phyloP scores from a whole-genome alignment of 1,140 invertebrate species.

The Drosophila yakuba region DNA sequence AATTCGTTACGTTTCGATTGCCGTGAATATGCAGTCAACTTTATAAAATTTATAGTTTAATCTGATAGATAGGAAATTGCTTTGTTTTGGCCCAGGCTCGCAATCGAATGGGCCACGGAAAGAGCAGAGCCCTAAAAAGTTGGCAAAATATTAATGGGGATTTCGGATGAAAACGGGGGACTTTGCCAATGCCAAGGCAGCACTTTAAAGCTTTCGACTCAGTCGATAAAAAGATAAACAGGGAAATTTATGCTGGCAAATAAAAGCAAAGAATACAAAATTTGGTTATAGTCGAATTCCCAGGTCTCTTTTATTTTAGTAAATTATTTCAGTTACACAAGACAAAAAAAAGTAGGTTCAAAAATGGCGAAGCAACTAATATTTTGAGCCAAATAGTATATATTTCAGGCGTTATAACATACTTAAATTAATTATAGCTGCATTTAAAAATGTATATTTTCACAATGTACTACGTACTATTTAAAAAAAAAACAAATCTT shows the following conservation, averaged over 20 bases:
- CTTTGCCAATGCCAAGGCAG: constrained; percentile 34
- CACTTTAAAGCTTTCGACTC: constrained; percentile 62
- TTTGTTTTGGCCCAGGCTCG: constrained; percentile 63
- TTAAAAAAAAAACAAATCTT: too few relatives aligned
- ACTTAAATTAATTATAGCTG: too few relatives aligned
- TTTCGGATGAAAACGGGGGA: background rate
- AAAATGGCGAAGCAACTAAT: too few relatives aligned
- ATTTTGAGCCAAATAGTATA: too few relatives aligned
- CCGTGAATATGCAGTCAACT: constrained; percentile 81
- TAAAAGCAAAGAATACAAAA: background rate
- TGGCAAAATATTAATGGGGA: constrained; percentile 50
- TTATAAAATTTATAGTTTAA: constrained; percentile 83
- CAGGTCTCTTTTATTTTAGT: background rate
- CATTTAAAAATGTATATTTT: too few relatives aligned
- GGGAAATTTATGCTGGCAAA: constrained; percentile 49
- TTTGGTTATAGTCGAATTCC: constrained; percentile 8
- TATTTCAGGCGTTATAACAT: too few relatives aligned
- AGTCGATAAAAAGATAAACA: constrained; percentile 63
- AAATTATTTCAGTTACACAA: too few relatives aligned
- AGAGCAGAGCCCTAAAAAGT: background rate
- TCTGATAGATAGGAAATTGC: constrained; percentile 83
- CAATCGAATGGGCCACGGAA: background rate
- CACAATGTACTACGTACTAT: too few relatives aligned
- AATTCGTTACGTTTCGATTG: constrained; percentile 83
- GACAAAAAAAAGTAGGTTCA: too few relatives aligned